Percentiles rank a stretch among this genome's conserved stretches.
phyloP scores from a whole-genome alignment of 2,888 invertebrate species.

The Cataglyphis livida region DNA sequence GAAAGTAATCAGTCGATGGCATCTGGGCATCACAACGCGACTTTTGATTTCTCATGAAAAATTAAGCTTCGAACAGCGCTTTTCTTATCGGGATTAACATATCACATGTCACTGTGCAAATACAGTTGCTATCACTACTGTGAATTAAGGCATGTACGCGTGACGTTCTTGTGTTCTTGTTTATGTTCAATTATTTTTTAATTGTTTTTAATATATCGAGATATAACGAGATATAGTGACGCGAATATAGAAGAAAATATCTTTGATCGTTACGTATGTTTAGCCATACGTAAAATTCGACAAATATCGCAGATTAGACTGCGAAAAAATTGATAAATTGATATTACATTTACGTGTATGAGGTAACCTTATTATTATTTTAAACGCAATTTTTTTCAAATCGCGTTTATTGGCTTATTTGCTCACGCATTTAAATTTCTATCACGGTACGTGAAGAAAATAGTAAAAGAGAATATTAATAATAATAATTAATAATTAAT shows the following conservation, averaged over 20 bases:
- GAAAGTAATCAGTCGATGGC: not conserved
- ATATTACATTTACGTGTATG: not conserved
- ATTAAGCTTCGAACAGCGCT: not conserved
- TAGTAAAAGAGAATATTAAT: not conserved
- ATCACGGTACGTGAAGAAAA: not conserved
- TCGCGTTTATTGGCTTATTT: not conserved
- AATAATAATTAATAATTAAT: not conserved
- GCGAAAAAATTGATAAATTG: not conserved
- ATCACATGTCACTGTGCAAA: constrained; percentile 45
- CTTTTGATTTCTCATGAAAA: constrained; percentile 15
- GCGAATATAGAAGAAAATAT: not conserved
- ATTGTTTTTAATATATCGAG: not conserved
- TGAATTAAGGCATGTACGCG: not conserved
- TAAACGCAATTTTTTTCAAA: not conserved
- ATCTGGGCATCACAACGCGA: not conserved
- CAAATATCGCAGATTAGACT: not conserved
- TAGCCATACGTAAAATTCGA: not conserved
- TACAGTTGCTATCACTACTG: not conserved
- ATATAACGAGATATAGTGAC: not conserved
- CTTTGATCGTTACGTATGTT: not conserved
- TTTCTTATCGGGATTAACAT: constrained; percentile 59
- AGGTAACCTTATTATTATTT: not conserved
- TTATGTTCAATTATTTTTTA: not conserved
- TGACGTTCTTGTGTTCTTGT: constrained; percentile 1
- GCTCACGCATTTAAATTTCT: not conserved